Evolutionary conservation across 2,113 vertebrate genomes (phyloP).

Genomic region (human): DNA sequence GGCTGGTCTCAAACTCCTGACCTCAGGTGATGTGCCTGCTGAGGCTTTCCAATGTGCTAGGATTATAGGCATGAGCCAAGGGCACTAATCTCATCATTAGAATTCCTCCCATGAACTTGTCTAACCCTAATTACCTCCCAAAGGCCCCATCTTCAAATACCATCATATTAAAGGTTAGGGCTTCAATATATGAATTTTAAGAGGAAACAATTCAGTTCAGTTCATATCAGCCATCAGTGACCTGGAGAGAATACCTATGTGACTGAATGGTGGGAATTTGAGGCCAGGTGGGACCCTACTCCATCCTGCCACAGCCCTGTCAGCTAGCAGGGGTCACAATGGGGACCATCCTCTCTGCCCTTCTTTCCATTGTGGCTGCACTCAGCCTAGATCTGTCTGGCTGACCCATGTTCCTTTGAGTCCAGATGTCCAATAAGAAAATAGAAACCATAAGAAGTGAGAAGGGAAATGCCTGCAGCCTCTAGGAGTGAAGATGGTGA

Average conservation of each 20-base stretch:
- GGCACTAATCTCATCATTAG: background rate
- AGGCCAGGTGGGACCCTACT: background rate
- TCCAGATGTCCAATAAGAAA: conserved; percentile 27
- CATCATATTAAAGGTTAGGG: background rate
- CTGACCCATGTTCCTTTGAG: conserved; percentile 32
- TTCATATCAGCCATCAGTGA: background rate
- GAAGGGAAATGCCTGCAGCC: background rate
- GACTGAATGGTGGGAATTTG: background rate
- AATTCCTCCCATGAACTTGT: background rate
- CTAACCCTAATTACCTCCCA: background rate
- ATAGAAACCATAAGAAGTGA: background rate
- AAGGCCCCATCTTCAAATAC: background rate
- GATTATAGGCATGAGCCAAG: background rate
- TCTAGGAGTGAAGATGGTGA: background rate
- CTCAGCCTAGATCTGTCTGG: background rate
- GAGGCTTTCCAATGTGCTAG: too few species aligned
- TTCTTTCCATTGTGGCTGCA: background rate
- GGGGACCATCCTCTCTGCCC: rapidly evolving
- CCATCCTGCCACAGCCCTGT: background rate
- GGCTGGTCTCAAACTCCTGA: background rate
- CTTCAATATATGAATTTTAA: background rate
- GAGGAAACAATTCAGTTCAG: background rate
- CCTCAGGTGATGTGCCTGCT: background rate
- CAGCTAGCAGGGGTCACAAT: background rate
- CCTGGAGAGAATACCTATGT: background rate